Percentiles rank a stretch among this genome's conserved stretches.
Conservation (phyloP, 2,797 vertebrate genomes). For the Oreochromis grahami region DNA sequence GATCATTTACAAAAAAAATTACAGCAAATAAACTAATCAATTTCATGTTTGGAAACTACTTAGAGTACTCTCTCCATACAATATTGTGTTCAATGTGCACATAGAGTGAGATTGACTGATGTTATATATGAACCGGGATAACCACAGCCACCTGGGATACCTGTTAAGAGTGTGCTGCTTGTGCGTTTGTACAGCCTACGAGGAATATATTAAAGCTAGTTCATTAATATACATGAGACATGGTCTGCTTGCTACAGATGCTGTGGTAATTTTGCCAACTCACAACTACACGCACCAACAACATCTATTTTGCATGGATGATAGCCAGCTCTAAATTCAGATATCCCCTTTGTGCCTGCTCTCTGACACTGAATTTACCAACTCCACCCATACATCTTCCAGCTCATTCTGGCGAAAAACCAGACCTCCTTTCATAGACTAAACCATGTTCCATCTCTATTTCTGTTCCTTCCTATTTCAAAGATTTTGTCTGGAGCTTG, state of each 20-base stretch:
- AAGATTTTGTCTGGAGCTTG: not conserved
- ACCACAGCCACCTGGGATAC: conserved; percentile 40
- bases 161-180: conserved; percentile 58
- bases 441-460: conserved; percentile 3
- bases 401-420: conserved; percentile 17
- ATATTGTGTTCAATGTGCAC: not conserved
- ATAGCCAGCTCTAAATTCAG: conserved; percentile 58
- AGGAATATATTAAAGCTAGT: conserved; percentile 67
- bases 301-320: conserved; percentile 68
- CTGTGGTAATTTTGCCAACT: conserved; percentile 66
- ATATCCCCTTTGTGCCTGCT: conserved; percentile 48
- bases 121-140: conserved; percentile 20
- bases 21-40: conserved; percentile 12
- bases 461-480: not conserved
- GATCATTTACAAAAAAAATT: conserved; percentile 23
- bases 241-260: conserved; percentile 72
- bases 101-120: conserved; percentile 1
- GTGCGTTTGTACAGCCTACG: conserved; percentile 56
- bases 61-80: not conserved
- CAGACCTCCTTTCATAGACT: conserved; percentile 22
- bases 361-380: conserved; percentile 37
- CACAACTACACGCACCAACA: conserved; percentile 66
- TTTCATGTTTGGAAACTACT: not conserved
- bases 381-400: conserved; percentile 24
- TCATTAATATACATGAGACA: conserved; percentile 77